Conservation (phyloP, 2,888 invertebrate species). For the Salticus scenicus region DNA sequence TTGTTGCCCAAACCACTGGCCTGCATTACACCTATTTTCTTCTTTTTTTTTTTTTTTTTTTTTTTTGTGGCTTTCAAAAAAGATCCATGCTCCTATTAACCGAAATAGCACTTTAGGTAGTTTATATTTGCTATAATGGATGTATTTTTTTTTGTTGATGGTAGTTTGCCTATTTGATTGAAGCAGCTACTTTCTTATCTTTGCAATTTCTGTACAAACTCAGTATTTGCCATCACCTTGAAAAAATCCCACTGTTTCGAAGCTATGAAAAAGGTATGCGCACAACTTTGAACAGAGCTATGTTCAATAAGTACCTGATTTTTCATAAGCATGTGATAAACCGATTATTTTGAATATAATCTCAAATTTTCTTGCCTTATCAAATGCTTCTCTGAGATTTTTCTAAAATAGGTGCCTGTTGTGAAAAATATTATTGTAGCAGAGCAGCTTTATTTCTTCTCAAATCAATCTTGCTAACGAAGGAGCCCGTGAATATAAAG, state of each 20-base stretch:
- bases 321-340: slow-evolving; percentile 65
- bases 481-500: not conserved
- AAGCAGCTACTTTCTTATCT: slow-evolving; percentile 14
- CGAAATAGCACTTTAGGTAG: too few relatives aligned
- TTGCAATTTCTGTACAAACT: slow-evolving; percentile 21
- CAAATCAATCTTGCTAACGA: not conserved
- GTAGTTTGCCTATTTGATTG: not conserved
- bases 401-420: slow-evolving; percentile 44
- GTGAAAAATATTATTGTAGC: slow-evolving; percentile 6
- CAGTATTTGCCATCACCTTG: slow-evolving; percentile 55
- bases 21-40: slow-evolving; percentile 11
- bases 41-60: not conserved
- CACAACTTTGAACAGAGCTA: slow-evolving; percentile 65
- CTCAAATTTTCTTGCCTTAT: slow-evolving; percentile 59
- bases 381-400: slow-evolving; percentile 48
- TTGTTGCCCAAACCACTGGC: slow-evolving; percentile 41
- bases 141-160: too few relatives aligned
- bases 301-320: slow-evolving; percentile 67
- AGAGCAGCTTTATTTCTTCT: slow-evolving; percentile 14
- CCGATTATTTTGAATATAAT: slow-evolving; percentile 40
- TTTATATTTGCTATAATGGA: too few relatives aligned
- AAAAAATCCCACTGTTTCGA: slow-evolving; percentile 41
- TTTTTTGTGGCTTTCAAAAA: too few relatives aligned
- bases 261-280: slow-evolving; percentile 66
- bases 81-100: too few relatives aligned